Percentiles rank a stretch among this genome's conserved stretches.
phyloP scores from a whole-genome alignment of 2,113 vertebrate genomes.

The Cryptoleucopteryx plumbea region DNA sequence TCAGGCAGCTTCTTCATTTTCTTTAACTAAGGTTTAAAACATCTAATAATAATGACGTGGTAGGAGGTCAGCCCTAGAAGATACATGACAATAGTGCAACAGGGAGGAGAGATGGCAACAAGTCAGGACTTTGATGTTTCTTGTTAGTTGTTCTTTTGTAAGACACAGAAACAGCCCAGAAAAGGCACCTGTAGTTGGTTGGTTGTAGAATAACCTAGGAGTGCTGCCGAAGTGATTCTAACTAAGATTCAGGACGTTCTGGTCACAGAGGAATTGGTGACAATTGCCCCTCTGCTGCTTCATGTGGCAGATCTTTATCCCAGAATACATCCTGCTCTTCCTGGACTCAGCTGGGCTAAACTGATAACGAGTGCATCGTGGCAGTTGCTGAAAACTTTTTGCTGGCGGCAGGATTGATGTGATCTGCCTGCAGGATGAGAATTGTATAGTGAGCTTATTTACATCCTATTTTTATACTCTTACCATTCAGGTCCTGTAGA shows the following conservation, averaged over 20 bases:
- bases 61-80: neutral
- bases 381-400: neutral
- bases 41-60: neutral
- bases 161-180: neutral
- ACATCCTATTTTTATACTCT: neutral
- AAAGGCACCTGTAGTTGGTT: neutral
- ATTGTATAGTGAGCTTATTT: neutral
- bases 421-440: neutral
- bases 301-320: accelerated
- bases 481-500: neutral
- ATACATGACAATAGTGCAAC: too few species aligned
- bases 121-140: neutral
- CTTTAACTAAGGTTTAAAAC: neutral
- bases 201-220: neutral
- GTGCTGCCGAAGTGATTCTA: neutral
- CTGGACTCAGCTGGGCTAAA: neutral
- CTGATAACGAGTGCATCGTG: accelerated
- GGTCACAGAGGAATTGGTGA: neutral
- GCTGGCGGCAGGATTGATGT: neutral
- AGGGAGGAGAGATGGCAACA: neutral
- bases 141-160: neutral
- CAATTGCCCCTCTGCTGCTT: neutral
- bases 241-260: neutral
- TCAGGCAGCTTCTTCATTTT: neutral
- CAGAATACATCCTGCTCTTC: neutral